phyloP scores from a whole-genome alignment of 1,140 invertebrate genomes.

The Pseudomyrmex flavicornis region DNA sequence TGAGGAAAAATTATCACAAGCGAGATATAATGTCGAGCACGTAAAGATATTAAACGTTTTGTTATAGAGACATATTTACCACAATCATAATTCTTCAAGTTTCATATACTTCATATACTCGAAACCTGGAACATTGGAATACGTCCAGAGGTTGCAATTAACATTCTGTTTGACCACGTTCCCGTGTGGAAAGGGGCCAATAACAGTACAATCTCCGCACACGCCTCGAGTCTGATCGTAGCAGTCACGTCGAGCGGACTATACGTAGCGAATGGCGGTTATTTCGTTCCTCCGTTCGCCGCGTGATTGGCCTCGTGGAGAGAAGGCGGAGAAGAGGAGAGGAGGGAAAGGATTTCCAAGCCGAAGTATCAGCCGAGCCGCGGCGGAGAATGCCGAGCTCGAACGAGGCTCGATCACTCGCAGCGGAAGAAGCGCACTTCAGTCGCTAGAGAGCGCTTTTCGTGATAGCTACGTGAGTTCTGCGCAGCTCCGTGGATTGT shows the following conservation, averaged over 20 bases:
- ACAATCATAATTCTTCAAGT: neutral
- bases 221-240: constrained; percentile 7
- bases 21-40: too few species aligned
- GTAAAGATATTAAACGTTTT: too few species aligned
- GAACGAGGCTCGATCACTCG: constrained; percentile 61
- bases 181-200: constrained; percentile 52
- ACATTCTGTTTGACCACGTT: constrained; percentile 59
- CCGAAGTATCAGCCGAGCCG: constrained; percentile 40
- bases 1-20: too few species aligned
- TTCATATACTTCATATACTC: neutral
- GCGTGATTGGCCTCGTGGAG: constrained; percentile 33
- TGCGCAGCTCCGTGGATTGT: constrained; percentile 66
- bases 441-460: constrained; percentile 82
- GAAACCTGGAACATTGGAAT: constrained; percentile 55
- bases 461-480: constrained; percentile 68
- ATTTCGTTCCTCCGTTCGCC: constrained; percentile 65
- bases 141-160: constrained; percentile 55
- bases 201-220: constrained; percentile 68
- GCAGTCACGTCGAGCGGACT: constrained; percentile 72
- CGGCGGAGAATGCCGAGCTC: constrained; percentile 42
- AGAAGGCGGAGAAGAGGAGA: neutral
- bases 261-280: constrained; percentile 74
- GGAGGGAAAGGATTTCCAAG: constrained; percentile 66
- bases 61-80: too few species aligned
- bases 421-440: constrained; percentile 64